These are phyloP conservation scores for Lordiphosa mommai DNA, from an alignment of 1,140 invertebrate genomes.

Conservation along the genomic window DNA sequence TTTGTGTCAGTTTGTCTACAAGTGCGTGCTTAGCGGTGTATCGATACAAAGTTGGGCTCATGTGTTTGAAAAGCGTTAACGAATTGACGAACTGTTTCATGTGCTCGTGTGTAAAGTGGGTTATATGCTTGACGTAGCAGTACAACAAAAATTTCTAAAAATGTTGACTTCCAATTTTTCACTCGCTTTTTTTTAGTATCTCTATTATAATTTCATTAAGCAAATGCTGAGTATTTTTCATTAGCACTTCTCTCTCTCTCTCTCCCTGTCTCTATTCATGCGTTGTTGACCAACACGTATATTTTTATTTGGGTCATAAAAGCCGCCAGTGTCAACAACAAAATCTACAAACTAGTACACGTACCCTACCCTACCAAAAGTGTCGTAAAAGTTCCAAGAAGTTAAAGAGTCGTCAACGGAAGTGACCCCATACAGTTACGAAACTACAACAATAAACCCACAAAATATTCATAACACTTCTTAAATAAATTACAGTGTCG, in stretches of 20 bases:
- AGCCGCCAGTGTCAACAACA: slow-evolving; percentile 14
- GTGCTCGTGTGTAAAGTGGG: slow-evolving; percentile 54
- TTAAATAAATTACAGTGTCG: slow-evolving; percentile 59
- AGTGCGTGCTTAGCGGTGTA: slow-evolving; percentile 46
- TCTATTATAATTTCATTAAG: slow-evolving; percentile 72
- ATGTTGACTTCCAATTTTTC: not conserved
- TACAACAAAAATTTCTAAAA: slow-evolving; percentile 39
- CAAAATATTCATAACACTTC: slow-evolving; percentile 30
- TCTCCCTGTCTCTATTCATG: slow-evolving; percentile 19
- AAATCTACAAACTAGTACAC: not conserved
- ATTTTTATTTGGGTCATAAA: slow-evolving; percentile 73
- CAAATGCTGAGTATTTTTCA: slow-evolving; percentile 74
- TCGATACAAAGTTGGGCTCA: slow-evolving; percentile 43
- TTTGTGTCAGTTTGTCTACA: slow-evolving; percentile 36
- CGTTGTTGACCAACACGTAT: slow-evolving; percentile 70
- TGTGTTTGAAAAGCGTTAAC: slow-evolving; percentile 63
- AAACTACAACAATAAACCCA: slow-evolving; percentile 21
- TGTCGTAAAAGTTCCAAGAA: slow-evolving; percentile 41
- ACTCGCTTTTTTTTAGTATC: slow-evolving; percentile 51
- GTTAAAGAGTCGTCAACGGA: slow-evolving; percentile 42
- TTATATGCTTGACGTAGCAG: slow-evolving; percentile 32
- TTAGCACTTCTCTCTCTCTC: slow-evolving; percentile 39
- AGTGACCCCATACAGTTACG: slow-evolving; percentile 53
- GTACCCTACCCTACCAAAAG: slow-evolving; percentile 26
- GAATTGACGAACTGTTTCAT: slow-evolving; percentile 25